Conservation (phyloP, 1,140 invertebrate species). For the Contarinia nasturtii region DNA sequence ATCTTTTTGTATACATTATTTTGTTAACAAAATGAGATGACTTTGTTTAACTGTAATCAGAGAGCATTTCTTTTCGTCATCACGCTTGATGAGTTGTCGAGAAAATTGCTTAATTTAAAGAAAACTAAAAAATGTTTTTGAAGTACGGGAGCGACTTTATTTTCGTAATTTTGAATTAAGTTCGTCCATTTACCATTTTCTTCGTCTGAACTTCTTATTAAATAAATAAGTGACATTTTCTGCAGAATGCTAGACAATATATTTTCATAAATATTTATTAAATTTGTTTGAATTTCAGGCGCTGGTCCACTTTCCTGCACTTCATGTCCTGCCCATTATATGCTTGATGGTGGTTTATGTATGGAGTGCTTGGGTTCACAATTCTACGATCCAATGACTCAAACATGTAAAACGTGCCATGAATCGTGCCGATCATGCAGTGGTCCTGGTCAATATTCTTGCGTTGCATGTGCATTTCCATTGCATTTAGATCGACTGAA, state of each 20-base stretch:
- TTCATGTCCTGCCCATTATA: slow-evolving; percentile 46
- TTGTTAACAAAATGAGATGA: neutral
- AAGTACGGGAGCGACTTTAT: too few species aligned
- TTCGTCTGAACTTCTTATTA: too few species aligned
- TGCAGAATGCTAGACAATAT: too few species aligned
- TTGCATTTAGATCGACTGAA: slow-evolving; percentile 43
- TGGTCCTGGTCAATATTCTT: slow-evolving; percentile 47
- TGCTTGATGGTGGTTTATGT: slow-evolving; percentile 50
- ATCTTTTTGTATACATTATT: neutral
- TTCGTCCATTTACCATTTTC: too few species aligned
- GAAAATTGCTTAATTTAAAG: too few species aligned
- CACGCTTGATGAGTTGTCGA: too few species aligned
- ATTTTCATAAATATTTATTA: too few species aligned
- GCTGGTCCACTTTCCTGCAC: slow-evolving; percentile 52
- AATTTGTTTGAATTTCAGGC: slow-evolving; percentile 20
- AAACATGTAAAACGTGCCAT: slow-evolving; percentile 46
- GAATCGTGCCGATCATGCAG: slow-evolving; percentile 45
- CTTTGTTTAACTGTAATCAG: slow-evolving; percentile 1
- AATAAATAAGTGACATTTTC: too few species aligned
- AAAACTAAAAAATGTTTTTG: too few species aligned
- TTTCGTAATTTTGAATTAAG: too few species aligned
- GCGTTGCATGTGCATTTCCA: slow-evolving; percentile 40
- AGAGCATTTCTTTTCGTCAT: slow-evolving; percentile 1
- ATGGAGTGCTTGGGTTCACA: slow-evolving; percentile 52
- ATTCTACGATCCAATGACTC: slow-evolving; percentile 47